Percentiles rank a stretch among this genome's conserved stretches.
These are phyloP conservation scores for Elysia crispata DNA, from an alignment of 2,888 invertebrate genomes.

Conservation along the genomic window DNA sequence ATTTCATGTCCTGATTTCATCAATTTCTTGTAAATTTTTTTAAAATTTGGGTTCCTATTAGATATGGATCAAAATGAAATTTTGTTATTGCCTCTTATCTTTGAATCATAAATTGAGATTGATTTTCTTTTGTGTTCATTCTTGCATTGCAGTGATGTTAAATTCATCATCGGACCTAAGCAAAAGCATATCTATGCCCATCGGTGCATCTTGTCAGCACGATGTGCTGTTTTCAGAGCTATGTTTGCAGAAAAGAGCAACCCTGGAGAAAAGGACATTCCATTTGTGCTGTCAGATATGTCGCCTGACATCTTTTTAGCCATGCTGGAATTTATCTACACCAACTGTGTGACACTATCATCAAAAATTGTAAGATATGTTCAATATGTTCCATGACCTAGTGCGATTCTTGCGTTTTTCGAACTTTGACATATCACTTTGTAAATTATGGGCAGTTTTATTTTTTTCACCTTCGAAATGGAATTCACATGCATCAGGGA, in stretches of 20 bases:
- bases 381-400: too few relatives aligned
- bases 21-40: too few relatives aligned
- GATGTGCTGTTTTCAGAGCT: slow-evolving; percentile 75
- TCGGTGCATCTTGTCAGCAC: slow-evolving; percentile 69
- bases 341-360: slow-evolving; percentile 73
- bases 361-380: slow-evolving; percentile 68
- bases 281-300: slow-evolving; percentile 74
- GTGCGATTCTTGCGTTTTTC: too few relatives aligned
- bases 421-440: not conserved
- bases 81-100: too few relatives aligned
- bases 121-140: too few relatives aligned
- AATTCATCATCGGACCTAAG: slow-evolving; percentile 73
- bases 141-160: slow-evolving; percentile 70
- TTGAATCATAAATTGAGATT: too few relatives aligned
- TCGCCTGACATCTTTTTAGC: slow-evolving; percentile 72
- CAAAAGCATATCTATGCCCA: slow-evolving; percentile 73
- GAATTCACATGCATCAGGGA: too few relatives aligned
- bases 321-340: slow-evolving; percentile 75
- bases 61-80: too few relatives aligned
- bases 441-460: not conserved
- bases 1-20: too few relatives aligned
- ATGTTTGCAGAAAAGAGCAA: slow-evolving; percentile 70
- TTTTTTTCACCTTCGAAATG: slow-evolving; percentile 14
- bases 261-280: slow-evolving; percentile 68
- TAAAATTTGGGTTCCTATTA: too few relatives aligned